Evolutionary conservation across 2,113 vertebrate species (phyloP).

Genomic region (Kryptolebias marmoratus): DNA sequence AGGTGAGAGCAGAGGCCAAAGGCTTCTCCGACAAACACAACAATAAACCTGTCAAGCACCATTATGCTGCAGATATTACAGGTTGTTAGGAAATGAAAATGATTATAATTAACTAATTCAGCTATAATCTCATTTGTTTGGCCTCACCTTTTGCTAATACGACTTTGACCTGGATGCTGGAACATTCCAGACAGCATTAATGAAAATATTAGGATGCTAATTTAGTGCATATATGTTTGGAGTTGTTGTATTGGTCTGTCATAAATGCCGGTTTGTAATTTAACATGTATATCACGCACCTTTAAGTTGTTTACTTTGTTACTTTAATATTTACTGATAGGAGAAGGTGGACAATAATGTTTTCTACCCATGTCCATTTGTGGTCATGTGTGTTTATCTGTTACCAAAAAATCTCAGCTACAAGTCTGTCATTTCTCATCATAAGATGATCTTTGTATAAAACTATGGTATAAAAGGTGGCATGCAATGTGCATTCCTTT

Average conservation of each 20-base stretch:
- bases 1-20: conserved; percentile 73
- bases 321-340: too few species aligned
- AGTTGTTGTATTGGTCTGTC: conserved; percentile 18
- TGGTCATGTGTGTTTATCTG: too few species aligned
- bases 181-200: conserved; percentile 67
- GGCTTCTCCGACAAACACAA: conserved; percentile 80
- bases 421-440: too few species aligned
- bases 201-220: conserved; percentile 62
- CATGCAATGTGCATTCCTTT: too few species aligned
- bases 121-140: conserved; percentile 82
- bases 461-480: too few species aligned
- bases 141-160: conserved; percentile 66
- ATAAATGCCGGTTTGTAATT: background rate
- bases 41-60: conserved; percentile 78
- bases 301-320: background rate
- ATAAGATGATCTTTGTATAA: too few species aligned
- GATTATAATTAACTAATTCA: conserved; percentile 83
- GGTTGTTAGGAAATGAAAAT: conserved; percentile 78
- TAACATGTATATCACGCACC: background rate
- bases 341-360: background rate
- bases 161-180: conserved; percentile 68
- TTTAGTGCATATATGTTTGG: conserved; percentile 45
- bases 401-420: background rate
- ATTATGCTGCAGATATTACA: conserved; percentile 78
- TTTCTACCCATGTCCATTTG: background rate